phyloP scores from a whole-genome alignment of 2,888 invertebrate species.

The Phrixothrix hirtus region DNA sequence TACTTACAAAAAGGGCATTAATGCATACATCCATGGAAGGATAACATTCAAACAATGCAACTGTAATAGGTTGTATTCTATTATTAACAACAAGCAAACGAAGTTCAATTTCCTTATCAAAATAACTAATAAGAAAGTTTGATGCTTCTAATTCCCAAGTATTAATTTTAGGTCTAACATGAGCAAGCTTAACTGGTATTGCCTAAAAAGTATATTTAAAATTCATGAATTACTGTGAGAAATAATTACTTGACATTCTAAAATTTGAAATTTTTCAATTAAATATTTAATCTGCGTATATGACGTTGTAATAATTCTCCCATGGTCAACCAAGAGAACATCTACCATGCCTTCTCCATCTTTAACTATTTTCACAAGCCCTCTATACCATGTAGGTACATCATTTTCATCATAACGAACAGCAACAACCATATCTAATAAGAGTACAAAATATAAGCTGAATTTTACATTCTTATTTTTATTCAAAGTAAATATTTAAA shows the following conservation, averaged over 20 bases:
- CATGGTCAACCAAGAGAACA: conserved; percentile 68
- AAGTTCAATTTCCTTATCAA: conserved; percentile 47
- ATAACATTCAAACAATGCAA: conserved; percentile 53
- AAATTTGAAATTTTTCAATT: conserved; percentile 44
- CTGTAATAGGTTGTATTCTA: conserved; percentile 46
- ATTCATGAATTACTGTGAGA: neutral
- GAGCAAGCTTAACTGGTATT: conserved; percentile 53
- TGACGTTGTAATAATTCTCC: conserved; percentile 57
- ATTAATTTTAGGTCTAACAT: conserved; percentile 55
- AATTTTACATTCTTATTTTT: conserved; percentile 39
- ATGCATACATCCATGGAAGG: conserved; percentile 56
- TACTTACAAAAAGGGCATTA: conserved; percentile 59
- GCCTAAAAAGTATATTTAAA: conserved; percentile 46
- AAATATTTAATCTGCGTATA: conserved; percentile 61
- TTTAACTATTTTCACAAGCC: conserved; percentile 58
- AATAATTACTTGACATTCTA: conserved; percentile 45
- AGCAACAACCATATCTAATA: conserved; percentile 61
- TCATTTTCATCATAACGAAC: conserved; percentile 50
- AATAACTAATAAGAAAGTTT: conserved; percentile 50
- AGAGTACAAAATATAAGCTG: neutral
- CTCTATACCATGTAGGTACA: conserved; percentile 64
- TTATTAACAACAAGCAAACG: conserved; percentile 52
- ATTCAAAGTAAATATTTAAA: conserved; percentile 39
- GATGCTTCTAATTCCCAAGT: conserved; percentile 52
- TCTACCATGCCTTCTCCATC: conserved; percentile 56